phyloP scores from a whole-genome alignment of 2,113 vertebrate species.

The Saccopteryx leptura region DNA sequence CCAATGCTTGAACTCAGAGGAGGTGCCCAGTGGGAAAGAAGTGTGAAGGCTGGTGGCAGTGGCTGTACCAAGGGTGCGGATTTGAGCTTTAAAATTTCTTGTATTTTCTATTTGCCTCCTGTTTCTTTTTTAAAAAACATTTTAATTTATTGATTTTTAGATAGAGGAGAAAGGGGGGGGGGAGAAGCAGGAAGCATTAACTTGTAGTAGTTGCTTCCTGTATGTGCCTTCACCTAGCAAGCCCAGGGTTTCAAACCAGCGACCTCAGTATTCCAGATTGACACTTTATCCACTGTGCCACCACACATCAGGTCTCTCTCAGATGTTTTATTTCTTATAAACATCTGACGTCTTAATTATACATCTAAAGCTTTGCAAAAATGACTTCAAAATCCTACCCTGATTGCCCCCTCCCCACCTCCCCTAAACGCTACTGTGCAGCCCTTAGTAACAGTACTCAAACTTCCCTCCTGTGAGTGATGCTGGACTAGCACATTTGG shows the following conservation, averaged over 20 bases:
- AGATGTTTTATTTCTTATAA: neutral
- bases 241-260: too few relatives aligned
- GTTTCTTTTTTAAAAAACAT: too few relatives aligned
- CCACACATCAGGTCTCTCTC: neutral
- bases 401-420: neutral
- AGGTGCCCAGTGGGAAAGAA: neutral
- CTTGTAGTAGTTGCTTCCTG: too few relatives aligned
- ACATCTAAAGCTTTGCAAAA: neutral
- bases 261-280: too few relatives aligned
- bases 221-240: too few relatives aligned
- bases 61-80: neutral
- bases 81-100: neutral
- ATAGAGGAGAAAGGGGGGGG: too few relatives aligned
- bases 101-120: neutral
- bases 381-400: neutral
- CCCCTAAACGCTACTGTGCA: too few relatives aligned
- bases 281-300: too few relatives aligned
- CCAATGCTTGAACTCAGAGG: neutral
- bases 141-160: too few relatives aligned
- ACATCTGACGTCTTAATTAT: neutral
- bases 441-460: neutral
- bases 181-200: too few relatives aligned
- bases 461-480: neutral
- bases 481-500: neutral
- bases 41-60: neutral